Evolutionary conservation across 2,888 invertebrate species (phyloP).

Genomic region (Molanna angustata): DNA sequence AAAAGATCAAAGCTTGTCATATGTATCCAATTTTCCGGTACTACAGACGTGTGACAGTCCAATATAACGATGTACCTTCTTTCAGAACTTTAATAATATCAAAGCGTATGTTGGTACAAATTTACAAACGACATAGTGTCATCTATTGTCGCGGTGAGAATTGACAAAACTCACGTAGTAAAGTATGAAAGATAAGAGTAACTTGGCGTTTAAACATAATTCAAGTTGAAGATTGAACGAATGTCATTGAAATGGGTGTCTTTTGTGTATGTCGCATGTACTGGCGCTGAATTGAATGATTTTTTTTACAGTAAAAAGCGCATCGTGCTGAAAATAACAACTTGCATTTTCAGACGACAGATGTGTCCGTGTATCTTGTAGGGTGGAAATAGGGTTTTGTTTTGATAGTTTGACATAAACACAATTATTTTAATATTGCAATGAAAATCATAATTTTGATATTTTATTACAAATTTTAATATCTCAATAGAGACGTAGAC

Average conservation of each 20-base stretch:
- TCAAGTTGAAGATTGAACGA: no score
- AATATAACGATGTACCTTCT: slow-evolving; percentile 8
- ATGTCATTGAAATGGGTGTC: no score
- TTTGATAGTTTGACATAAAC: no score
- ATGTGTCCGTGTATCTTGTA: slow-evolving; percentile 19
- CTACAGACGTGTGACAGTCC: slow-evolving; percentile 7
- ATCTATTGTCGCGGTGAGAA: no score
- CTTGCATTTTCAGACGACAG: slow-evolving; percentile 19
- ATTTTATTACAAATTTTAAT: background rate
- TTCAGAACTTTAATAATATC: slow-evolving; percentile 19
- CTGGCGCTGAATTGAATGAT: no score
- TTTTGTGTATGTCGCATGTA: background rate
- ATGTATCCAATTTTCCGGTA: slow-evolving; percentile 6
- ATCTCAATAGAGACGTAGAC: no score
- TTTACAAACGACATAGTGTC: no score
- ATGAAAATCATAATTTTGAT: background rate
- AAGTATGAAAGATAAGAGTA: no score
- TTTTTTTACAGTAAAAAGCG: slow-evolving; percentile 12
- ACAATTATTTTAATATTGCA: background rate
- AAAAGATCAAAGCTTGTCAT: no score
- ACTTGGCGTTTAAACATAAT: no score
- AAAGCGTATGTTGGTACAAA: background rate
- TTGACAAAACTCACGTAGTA: no score
- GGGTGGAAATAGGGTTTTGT: no score
- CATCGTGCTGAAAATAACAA: slow-evolving; percentile 14